phyloP scores from a whole-genome alignment of 92 coral and sea anemone genomes.

The Parazoanthus darwini region DNA sequence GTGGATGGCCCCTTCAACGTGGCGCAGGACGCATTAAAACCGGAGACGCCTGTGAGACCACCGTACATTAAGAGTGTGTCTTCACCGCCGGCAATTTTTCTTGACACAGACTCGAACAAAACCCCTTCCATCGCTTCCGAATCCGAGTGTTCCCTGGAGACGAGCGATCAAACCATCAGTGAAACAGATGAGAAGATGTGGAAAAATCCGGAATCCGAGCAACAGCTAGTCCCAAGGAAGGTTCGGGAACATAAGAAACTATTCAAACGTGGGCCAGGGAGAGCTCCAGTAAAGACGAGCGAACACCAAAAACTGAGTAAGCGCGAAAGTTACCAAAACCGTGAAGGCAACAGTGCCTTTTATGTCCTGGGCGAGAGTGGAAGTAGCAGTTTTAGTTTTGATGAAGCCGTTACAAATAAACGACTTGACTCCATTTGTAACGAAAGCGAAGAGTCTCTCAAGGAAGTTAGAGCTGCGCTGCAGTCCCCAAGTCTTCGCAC shows the following conservation, averaged over 20 bases:
- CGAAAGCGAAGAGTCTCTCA: conserved; percentile 22
- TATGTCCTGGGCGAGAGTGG: not conserved
- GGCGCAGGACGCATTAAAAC: not conserved
- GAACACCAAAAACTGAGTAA: not conserved
- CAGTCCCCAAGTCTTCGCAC: conserved; percentile 63
- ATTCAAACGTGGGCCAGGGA: not conserved
- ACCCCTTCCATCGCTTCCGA: not conserved
- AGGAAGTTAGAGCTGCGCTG: conserved; percentile 56
- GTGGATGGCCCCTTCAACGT: not conserved
- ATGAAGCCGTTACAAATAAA: not conserved
- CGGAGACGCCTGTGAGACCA: not conserved
- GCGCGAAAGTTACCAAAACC: conserved; percentile 20
- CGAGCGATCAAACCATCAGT: not conserved
- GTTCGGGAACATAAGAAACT: conserved; percentile 6
- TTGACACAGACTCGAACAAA: not conserved
- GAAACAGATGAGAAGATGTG: not conserved
- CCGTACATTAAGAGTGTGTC: conserved; percentile 17
- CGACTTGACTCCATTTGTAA: conserved; percentile 3
- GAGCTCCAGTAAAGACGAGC: not conserved
- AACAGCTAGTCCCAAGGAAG: not conserved
- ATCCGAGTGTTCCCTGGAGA: not conserved
- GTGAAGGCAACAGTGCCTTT: not conserved
- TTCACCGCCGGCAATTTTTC: conserved; percentile 1
- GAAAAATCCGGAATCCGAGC: conserved; percentile 14
- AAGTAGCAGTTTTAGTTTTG: not conserved